A percentile compares a stretch with the other conserved stretches of the same genome.
These are phyloP conservation scores for Parelbella ahira DNA, from an alignment of 2,888 invertebrate genomes.

Conservation along the genomic window DNA sequence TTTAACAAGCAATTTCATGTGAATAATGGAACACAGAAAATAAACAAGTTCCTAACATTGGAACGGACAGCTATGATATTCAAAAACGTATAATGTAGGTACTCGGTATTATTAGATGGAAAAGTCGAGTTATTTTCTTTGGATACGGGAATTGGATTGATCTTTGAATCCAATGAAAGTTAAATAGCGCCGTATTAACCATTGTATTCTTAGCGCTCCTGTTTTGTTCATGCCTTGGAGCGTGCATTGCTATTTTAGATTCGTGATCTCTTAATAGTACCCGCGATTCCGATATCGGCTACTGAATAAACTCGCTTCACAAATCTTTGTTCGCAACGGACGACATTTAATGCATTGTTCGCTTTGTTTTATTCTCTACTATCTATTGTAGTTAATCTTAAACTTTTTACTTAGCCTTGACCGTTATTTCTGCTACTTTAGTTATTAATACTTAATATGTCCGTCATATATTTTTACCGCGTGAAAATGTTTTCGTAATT, in stretches of 20 bases:
- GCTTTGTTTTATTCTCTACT: constrained; percentile 13
- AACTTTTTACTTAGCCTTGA: neutral
- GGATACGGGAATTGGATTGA: constrained; percentile 9
- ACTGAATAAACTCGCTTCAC: constrained; percentile 42
- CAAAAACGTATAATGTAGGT: constrained; percentile 6
- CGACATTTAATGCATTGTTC: constrained; percentile 28
- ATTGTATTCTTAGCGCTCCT: constrained; percentile 52
- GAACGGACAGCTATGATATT: constrained; percentile 20
- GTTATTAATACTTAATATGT: neutral
- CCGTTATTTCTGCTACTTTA: neutral
- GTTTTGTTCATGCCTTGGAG: constrained; percentile 47
- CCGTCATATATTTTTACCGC: no score
- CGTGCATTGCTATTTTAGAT: constrained; percentile 61
- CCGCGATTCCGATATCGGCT: constrained; percentile 50
- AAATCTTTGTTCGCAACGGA: constrained; percentile 34
- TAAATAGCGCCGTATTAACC: constrained; percentile 39
- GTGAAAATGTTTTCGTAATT: no score
- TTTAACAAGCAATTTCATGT: constrained; percentile 26
- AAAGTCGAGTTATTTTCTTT: constrained; percentile 11
- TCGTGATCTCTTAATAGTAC: constrained; percentile 69
- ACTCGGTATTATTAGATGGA: constrained; percentile 4
- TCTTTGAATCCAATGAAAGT: constrained; percentile 29
- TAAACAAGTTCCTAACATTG: constrained; percentile 18
- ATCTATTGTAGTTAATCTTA: constrained; percentile 2
- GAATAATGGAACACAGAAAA: constrained; percentile 21